These are phyloP conservation scores for Sternotherus odoratus DNA, from an alignment of 2,797 vertebrate species.

Conservation along the genomic window DNA sequence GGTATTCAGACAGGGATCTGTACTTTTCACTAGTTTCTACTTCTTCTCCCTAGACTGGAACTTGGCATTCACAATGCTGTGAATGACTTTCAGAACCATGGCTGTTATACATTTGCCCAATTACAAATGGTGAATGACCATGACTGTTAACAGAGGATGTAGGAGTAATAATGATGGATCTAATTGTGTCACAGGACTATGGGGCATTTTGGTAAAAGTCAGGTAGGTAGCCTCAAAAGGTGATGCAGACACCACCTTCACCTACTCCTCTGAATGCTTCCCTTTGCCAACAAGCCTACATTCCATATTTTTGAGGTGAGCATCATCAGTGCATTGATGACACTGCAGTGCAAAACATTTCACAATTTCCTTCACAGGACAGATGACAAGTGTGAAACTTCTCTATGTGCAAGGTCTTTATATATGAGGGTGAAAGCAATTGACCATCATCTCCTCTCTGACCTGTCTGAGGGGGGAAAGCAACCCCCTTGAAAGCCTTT, in stretches of 20 bases:
- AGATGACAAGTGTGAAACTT: neutral
- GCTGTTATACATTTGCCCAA: neutral
- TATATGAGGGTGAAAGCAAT: neutral
- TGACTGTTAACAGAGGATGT: neutral
- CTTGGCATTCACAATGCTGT: neutral
- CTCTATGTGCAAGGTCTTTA: neutral
- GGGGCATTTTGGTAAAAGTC: neutral
- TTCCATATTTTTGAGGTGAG: neutral
- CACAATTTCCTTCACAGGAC: neutral
- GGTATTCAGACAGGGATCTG: neutral
- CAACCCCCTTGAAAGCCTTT: neutral
- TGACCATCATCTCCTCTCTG: neutral
- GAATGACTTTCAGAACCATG: neutral
- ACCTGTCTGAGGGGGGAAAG: neutral
- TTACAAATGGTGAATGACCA: neutral
- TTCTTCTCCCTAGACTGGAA: neutral
- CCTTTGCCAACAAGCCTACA: neutral
- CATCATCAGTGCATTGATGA: neutral
- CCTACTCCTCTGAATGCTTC: neutral
- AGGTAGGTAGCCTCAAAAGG: neutral
- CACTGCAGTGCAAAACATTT: neutral
- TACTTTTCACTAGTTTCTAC: neutral
- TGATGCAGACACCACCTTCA: neutral
- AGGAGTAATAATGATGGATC: neutral
- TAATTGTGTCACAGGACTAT: neutral